A percentile compares a stretch with the other conserved stretches of the same genome.
Conservation (phyloP, 2,113 vertebrate genomes). For the Grus americana region DNA sequence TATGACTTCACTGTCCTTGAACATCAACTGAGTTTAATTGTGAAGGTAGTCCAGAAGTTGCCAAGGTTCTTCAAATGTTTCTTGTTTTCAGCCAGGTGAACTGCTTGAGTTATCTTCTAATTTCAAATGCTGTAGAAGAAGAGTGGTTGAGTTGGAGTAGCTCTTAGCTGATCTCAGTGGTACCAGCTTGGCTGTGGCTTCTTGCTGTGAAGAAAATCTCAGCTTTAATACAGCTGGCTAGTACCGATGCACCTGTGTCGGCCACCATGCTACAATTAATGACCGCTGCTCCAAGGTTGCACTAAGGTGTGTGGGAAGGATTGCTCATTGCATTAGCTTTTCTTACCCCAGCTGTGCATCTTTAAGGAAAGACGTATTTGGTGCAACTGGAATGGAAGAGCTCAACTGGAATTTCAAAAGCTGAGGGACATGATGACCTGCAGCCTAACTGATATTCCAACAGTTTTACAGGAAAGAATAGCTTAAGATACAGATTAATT, state of each 20-base stretch:
- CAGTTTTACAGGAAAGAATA: not conserved
- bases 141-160: not conserved
- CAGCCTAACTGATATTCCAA: not conserved
- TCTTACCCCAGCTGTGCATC: not conserved
- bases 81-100: not conserved
- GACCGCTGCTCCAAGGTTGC: not conserved
- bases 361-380: not conserved
- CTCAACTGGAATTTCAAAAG: not conserved
- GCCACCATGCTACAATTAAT: rapidly evolving
- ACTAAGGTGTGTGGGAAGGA: not conserved
- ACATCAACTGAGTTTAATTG: not conserved
- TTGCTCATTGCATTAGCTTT: not conserved
- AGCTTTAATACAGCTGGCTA: not conserved
- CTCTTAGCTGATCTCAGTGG: not conserved
- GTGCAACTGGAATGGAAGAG: not conserved
- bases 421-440: not conserved
- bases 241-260: not conserved
- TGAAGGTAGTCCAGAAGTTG: not conserved
- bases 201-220: not conserved
- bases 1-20: not conserved
- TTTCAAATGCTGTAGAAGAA: not conserved
- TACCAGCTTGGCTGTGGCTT: not conserved
- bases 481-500: not conserved
- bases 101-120: not conserved
- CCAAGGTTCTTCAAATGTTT: not conserved